Evolutionary conservation across 2,888 invertebrate species (phyloP), one percentile per base, ranked within the genome.

Genomic region (Drosophila austrosaltans): DNA sequence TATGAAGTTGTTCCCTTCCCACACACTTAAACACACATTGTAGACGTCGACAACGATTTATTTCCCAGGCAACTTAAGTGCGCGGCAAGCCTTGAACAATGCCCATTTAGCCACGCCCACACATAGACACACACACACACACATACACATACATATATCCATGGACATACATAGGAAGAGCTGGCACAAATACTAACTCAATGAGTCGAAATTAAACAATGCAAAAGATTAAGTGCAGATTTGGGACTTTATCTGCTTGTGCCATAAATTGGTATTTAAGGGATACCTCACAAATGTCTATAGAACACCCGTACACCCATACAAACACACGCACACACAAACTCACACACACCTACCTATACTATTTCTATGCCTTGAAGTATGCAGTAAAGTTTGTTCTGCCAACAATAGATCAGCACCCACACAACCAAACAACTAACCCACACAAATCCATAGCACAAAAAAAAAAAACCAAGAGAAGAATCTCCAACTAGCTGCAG

Each of bases 141-240:
- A 28, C 30, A 53, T 28, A 54, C 48, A 63, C 53, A 68, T 32
- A 28, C 5, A 30, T 30, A 16, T 16, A 16, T 16, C 16, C n/a
- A 68, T 1, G 40, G 16, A 65, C 28, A 53, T n/a, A 16, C 16
- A 16, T 16, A 16, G 16, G 28, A 28, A 28, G 2, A 36, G 8
- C 30, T 8, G 3, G n/a, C 44, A 40, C 53, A 59, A 40, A n/a
- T 32, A 68, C 78, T 79, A 79, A 89, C 89, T 90, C 90, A 90
- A 90, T 89, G 89, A 89, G 90, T 79, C 89, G 89, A 91, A 91
- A 91, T 91, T 91, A 91, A 90, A 91, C 91, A 91, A 91, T 91
- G 89, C 90, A 90, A 90, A 91, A 91, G 91, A 91, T 91, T 91
- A 91, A 91, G 90, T 90, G 87, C 89, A 91, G 91, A 91, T 91